These are phyloP conservation scores for Ictidomys tridecemlineatus DNA, from an alignment of 2,113 vertebrate species.

Conservation along the genomic window DNA sequence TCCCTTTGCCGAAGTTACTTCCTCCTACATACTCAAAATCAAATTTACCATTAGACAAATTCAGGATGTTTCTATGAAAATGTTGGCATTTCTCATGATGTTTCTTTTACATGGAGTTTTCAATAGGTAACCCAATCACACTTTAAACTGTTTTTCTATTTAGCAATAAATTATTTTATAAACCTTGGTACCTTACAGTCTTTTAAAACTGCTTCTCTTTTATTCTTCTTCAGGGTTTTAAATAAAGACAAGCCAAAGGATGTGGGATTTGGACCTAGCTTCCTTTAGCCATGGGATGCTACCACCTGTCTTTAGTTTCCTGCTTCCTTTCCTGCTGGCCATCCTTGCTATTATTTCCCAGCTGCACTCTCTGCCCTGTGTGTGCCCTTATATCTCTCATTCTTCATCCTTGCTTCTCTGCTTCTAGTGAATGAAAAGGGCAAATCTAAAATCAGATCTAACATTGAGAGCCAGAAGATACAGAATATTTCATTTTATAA, in stretches of 20 bases:
- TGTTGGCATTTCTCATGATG: neutral
- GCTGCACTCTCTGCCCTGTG: neutral
- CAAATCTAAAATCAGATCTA: constrained; percentile 18
- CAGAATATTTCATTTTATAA: constrained; percentile 6
- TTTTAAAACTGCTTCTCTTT: constrained; percentile 22
- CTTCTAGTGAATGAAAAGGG: neutral
- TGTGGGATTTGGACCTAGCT: neutral
- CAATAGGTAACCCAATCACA: neutral
- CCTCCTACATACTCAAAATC: neutral
- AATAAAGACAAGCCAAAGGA: constrained; percentile 36
- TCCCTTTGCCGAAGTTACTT: neutral
- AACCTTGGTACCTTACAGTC: neutral
- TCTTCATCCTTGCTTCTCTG: neutral
- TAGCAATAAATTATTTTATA: neutral
- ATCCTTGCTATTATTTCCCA: neutral
- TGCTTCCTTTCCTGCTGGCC: neutral
- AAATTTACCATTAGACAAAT: neutral
- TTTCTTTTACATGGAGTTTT: constrained; percentile 40
- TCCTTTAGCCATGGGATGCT: neutral
- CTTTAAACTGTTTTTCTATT: neutral
- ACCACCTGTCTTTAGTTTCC: neutral
- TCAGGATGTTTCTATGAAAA: neutral
- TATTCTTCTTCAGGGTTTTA: constrained; percentile 16
- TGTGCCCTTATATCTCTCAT: neutral
- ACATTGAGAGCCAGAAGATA: neutral